phyloP scores from a whole-genome alignment of 2,113 vertebrate genomes.

The Oreochromis aureus region DNA sequence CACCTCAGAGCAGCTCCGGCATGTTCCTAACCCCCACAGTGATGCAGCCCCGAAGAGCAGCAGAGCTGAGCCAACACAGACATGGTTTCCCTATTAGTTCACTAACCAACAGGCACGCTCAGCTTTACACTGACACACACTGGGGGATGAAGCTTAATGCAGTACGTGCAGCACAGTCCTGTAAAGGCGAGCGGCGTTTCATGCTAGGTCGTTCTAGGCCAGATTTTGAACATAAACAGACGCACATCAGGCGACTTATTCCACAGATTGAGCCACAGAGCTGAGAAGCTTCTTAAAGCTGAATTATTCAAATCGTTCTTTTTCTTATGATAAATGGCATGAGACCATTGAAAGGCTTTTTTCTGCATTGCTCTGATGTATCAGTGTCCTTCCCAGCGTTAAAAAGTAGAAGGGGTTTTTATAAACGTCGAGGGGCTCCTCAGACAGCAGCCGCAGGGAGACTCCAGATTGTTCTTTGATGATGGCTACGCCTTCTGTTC shows the following conservation, averaged over 20 bases:
- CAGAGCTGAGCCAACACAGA: background rate
- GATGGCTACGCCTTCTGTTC: background rate
- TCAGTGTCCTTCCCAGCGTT: background rate
- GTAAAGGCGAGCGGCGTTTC: background rate
- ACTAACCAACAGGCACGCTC: background rate
- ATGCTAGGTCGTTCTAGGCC: background rate
- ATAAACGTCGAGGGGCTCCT: background rate
- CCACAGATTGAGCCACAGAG: background rate
- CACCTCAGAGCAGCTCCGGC: background rate
- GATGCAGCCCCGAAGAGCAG: background rate
- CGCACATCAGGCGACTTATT: background rate
- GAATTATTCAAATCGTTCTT: background rate
- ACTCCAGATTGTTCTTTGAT: background rate
- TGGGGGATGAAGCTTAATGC: background rate
- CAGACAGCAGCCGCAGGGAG: background rate
- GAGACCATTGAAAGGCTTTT: background rate
- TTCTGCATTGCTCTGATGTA: background rate
- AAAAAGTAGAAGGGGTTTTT: background rate
- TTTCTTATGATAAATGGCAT: background rate
- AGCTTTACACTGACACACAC: background rate
- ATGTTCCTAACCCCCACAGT: background rate
- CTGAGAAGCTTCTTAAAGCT: background rate
- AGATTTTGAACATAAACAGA: background rate
- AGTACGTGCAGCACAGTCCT: background rate
- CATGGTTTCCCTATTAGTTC: slow-evolving; percentile 10